Evolutionary conservation across 2,113 vertebrate genomes (phyloP).

Genomic region (Carassius auratus): DNA sequence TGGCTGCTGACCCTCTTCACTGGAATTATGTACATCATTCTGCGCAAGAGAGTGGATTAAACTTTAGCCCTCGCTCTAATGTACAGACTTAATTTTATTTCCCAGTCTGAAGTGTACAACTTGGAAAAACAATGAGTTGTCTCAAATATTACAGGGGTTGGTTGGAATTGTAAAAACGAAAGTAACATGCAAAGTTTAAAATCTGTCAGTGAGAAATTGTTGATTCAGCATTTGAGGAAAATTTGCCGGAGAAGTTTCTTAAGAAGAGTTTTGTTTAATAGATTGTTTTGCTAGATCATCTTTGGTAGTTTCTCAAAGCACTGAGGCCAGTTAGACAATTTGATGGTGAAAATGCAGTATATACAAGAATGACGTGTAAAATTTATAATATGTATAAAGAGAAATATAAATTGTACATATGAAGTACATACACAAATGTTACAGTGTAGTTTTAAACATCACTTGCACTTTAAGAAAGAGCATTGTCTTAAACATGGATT

Average conservation of each 20-base stretch:
- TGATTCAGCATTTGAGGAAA: neutral
- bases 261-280: neutral
- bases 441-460: constrained; percentile 47
- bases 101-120: neutral
- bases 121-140: neutral
- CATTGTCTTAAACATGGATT: neutral
- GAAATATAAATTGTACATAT: constrained; percentile 49
- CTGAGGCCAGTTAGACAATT: neutral
- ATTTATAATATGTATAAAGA: constrained; percentile 35
- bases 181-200: neutral
- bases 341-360: neutral
- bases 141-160: neutral
- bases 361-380: constrained; percentile 34
- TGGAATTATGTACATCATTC: constrained; percentile 88
- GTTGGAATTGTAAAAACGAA: neutral
- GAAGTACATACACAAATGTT: constrained; percentile 27
- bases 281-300: neutral
- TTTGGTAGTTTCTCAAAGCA: neutral
- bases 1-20: constrained; percentile 88
- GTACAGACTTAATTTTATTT: neutral
- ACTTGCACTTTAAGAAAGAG: constrained; percentile 26
- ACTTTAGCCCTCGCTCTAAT: neutral
- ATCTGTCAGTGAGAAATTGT: neutral
- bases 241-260: neutral
- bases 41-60: constrained; percentile 86